Percentiles rank a stretch among this genome's conserved stretches.
Evolutionary conservation across 2,113 vertebrate species (phyloP).

Genomic region (Blennius ocellaris): DNA sequence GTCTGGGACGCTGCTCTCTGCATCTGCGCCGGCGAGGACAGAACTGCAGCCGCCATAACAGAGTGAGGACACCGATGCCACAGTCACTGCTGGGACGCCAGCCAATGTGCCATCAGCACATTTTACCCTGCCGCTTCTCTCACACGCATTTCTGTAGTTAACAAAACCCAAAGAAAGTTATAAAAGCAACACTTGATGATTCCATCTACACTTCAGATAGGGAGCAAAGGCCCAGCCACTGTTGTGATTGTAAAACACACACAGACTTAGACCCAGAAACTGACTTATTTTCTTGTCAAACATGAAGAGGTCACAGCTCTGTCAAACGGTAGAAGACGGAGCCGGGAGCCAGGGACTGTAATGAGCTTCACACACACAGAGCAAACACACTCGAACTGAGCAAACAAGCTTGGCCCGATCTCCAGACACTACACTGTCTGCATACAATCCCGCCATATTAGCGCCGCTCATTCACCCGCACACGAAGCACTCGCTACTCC

Average conservation of each 20-base stretch:
- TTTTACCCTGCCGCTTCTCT: conserved; percentile 36
- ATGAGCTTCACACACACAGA: conserved; percentile 40
- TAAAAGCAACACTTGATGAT: conserved; percentile 32
- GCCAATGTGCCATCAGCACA: conserved; percentile 74
- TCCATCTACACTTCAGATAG: conserved; percentile 15
- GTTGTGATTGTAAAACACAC: conserved; percentile 45
- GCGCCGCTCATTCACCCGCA: conserved; percentile 30
- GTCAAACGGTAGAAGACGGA: conserved; percentile 53
- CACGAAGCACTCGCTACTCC: conserved; percentile 56
- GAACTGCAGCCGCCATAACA: conserved; percentile 74
- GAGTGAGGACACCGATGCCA: conserved; percentile 67
- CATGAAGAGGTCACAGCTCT: conserved; percentile 61
- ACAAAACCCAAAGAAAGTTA: conserved; percentile 30
- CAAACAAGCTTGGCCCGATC: conserved; percentile 48
- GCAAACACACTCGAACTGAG: conserved; percentile 53
- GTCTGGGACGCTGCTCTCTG: conserved; percentile 58
- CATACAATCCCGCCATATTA: conserved; percentile 20
- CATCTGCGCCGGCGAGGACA: conserved; percentile 71
- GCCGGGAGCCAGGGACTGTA: conserved; percentile 39
- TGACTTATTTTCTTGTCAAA: conserved; percentile 53
- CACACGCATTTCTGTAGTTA: conserved; percentile 44
- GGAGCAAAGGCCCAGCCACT: conserved; percentile 3
- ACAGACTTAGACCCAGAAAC: conserved; percentile 35
- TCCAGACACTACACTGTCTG: conserved; percentile 35
- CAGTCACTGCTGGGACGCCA: conserved; percentile 65